Evolutionary conservation across 2,113 vertebrate species (phyloP), one percentile per base, ranked within the genome.

Genomic region (Tyrannus savana): DNA sequence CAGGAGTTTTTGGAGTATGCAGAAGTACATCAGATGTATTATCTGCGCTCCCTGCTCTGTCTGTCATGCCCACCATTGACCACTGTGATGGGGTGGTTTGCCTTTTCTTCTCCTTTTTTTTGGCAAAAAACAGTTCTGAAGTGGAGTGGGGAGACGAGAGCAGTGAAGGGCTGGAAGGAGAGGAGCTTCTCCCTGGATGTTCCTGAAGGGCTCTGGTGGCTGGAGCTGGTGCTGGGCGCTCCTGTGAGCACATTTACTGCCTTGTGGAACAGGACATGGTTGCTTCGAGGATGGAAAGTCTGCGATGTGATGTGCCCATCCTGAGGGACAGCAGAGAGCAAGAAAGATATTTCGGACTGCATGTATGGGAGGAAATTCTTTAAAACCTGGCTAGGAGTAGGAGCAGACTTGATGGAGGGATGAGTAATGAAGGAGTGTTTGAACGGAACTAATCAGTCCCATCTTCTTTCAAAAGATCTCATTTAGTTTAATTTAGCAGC

Each of bases 391-490:
- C 37, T 50, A 50, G 92, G 93, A 95, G 93, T 95, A 95, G 87
- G 94, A 95, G 81, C 91, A 89, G 93, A 66, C 94, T 95, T 91
- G 93, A 96, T 94, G 80, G 96, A 96, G 93, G 81, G 87, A 93
- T 97, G 96, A 96, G 95, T 97, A 97, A 97, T 93, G 93, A 89
- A 95, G 86, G 84, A 93, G 91, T 84, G 86, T 87, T 96, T 95
- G 95, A 97, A 96, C 95, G 93, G 96, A 97, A 97, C 96, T 97
- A 97, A 96, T 97, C 95, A 96, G 95, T 79, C 91, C 94, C 89
- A 96, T 95, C 96, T 97, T 96, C 91, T 96, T 97, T 82, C 81
- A 84, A 89, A 97, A 90, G 96, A 95, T 89, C 91, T 96, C 93
- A 93, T 93, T 94, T 95, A 46, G 96, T 97, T 95, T 91, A 96